These are phyloP conservation scores for Hormaphis cornu DNA, from an alignment of 1,140 invertebrate species.

Conservation along the genomic window DNA sequence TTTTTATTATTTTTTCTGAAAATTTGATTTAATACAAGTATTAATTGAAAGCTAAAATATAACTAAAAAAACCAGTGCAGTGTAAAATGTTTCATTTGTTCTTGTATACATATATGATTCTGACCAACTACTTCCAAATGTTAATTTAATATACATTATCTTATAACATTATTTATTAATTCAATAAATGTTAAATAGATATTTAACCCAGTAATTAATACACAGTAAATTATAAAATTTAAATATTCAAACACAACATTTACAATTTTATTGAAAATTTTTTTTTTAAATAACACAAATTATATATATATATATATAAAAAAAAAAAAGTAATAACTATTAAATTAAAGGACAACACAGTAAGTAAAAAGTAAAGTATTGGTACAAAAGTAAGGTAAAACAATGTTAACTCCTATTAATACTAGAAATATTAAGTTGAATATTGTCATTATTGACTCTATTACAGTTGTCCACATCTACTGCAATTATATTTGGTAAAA, in stretches of 20 bases:
- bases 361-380: background rate
- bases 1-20: too few species aligned
- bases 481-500: slow-evolving; percentile 10
- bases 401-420: background rate
- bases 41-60: too few species aligned
- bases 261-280: background rate
- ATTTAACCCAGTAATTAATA: background rate
- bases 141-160: too few species aligned
- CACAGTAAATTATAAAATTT: background rate
- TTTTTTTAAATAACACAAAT: background rate
- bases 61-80: too few species aligned
- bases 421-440: slow-evolving; percentile 5
- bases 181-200: background rate
- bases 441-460: background rate
- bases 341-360: background rate
- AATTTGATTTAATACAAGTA: too few species aligned
- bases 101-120: too few species aligned
- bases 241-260: slow-evolving; percentile 2
- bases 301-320: background rate
- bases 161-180: background rate
- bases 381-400: background rate
- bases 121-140: too few species aligned
- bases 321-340: slow-evolving; percentile 7
- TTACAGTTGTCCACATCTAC: slow-evolving; percentile 5
- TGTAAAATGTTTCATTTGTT: too few species aligned